Evolutionary conservation across 1,140 invertebrate genomes (phyloP), one percentile per base, ranked within the genome.

Genomic region (Philotrypesis tridentata): DNA sequence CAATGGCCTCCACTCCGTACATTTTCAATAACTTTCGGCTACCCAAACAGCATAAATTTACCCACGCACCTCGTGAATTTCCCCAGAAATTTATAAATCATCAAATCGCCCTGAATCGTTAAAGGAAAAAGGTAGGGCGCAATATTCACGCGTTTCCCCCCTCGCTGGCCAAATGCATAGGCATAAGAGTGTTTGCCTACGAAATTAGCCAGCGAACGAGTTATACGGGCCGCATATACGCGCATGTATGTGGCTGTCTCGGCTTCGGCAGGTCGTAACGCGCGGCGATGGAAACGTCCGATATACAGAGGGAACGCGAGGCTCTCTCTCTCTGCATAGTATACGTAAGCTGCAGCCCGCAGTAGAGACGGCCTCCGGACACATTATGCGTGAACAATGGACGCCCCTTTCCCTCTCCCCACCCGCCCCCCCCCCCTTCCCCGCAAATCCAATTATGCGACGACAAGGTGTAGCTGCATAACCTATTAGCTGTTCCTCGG

Each of bases 311-410:
- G 9, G 33, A 37, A 9, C 3, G 33, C 9, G 9, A 5, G 9
- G 33, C 9, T 37, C 33, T 9, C 33, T 37, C 21, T 55, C 17
- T 14, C 48, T 55, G 48, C 48, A n/a, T n/a, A 55, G 21, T 55
- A 55, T 55, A n/a, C n/a, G n/a, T n/a, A 55, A 55, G 48, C 48
- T 55, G 48, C 43, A 48, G 43, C 12, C n/a, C n/a, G 43, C 43
- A 48, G 21, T 55, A 5, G 48, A 55, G 48, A 55, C 21, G 21
- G 48, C 48, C 48, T 55, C 21, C 21, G 11, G n/a, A 40, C 29
- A 60, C 48, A 78, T 78, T 68, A 78, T 68, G 75, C 75, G 75
- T 68, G 37, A 68, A 78, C 75, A 78, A 78, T 78, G 63, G 40
- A 78, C 37, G n/a, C 68, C 68, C 21, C 21, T 4, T 33, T 21